Conservation (phyloP, 2,888 invertebrate species). For the Tiliacea citrago region DNA sequence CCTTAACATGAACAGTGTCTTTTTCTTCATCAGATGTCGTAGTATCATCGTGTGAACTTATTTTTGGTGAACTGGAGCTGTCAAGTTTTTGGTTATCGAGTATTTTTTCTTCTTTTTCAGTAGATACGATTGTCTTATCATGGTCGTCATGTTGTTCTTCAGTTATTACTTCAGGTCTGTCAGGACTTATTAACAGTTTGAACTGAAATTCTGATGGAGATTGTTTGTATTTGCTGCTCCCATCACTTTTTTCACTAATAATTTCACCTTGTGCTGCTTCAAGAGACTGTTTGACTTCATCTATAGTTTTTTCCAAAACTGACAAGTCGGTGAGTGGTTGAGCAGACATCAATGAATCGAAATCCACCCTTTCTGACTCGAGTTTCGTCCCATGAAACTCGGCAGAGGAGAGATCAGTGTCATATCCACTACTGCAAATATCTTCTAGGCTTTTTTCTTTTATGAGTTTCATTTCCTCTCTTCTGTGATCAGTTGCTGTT, state of each 20-base stretch:
- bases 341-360: constrained; percentile 88
- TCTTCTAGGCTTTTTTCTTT: constrained; percentile 92
- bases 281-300: constrained; percentile 93
- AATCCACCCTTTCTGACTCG: constrained; percentile 88
- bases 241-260: constrained; percentile 92
- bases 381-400: constrained; percentile 91
- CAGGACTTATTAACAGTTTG: constrained; percentile 90
- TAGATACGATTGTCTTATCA: constrained; percentile 71
- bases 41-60: constrained; percentile 85
- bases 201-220: constrained; percentile 94
- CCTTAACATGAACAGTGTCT: constrained; percentile 85
- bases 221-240: constrained; percentile 93
- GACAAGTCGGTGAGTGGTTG: constrained; percentile 89
- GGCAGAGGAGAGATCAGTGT: constrained; percentile 92
- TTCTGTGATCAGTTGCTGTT: constrained; percentile 86
- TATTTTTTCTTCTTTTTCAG: constrained; percentile 74
- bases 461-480: constrained; percentile 85
- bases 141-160: constrained; percentile 90
- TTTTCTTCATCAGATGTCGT: constrained; percentile 91
- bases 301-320: constrained; percentile 93
- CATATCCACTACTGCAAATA: constrained; percentile 93
- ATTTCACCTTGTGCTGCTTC: constrained; percentile 93
- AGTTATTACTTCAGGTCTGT: constrained; percentile 90
- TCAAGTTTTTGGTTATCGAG: constrained; percentile 85
- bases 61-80: constrained; percentile 79